These are phyloP conservation scores for Chaetura pelagica DNA, from an alignment of 2,113 vertebrate species.

Conservation along the genomic window DNA sequence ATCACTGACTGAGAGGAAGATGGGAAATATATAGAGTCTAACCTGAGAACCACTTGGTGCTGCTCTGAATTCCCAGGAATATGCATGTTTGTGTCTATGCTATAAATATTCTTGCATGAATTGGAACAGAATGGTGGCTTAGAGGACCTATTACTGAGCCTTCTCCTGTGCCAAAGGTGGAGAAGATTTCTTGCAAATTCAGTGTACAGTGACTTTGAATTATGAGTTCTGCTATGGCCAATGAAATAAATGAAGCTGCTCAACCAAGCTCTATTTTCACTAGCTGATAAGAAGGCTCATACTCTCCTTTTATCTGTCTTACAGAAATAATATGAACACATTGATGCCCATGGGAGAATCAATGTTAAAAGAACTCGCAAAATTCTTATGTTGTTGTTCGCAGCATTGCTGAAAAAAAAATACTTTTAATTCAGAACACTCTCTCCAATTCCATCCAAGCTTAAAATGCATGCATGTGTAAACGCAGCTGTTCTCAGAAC, in stretches of 20 bases:
- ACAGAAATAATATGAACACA: not conserved
- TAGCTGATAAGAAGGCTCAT: not conserved
- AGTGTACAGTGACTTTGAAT: not conserved
- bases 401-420: not conserved
- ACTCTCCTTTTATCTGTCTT: not conserved
- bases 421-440: not conserved
- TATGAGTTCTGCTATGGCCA: not conserved
- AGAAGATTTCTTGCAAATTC: not conserved
- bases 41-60: not conserved
- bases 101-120: not conserved
- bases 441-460: not conserved
- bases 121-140: not conserved
- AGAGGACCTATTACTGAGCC: not conserved
- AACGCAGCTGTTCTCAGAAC: not conserved
- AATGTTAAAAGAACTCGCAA: not conserved
- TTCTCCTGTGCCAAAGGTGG: not conserved
- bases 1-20: not conserved
- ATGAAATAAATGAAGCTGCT: not conserved
- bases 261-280: not conserved
- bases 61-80: not conserved
- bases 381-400: not conserved
- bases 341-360: not conserved
- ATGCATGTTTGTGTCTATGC: not conserved
- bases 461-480: not conserved
- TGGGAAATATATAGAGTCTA: not conserved